Evolutionary conservation across 1,140 invertebrate species (phyloP), one percentile per base, ranked within the genome.

Genomic region (Drosophila ogumai): DNA sequence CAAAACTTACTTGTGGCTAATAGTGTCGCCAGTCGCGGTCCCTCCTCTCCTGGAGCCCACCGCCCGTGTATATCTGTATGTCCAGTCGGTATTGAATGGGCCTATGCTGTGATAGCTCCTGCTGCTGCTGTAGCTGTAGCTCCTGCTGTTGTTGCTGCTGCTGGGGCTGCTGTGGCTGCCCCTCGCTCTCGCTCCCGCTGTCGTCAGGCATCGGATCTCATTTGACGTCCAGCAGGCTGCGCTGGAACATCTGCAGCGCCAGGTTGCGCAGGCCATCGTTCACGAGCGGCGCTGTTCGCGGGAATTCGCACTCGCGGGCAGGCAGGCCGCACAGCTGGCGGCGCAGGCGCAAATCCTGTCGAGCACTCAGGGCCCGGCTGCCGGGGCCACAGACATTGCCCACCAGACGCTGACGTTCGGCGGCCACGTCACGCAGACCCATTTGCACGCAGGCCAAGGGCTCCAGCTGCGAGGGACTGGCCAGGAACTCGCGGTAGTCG

Each of bases 371-470:
- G 0, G 95, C 95, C 3, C 95, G 93, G 17, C 93, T 93, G 64
- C 93, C 93, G 1, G 92, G 93, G 13, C 94, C 94, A 31, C 92
- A 91, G 3, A 93, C 93, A 84, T 91, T 93, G 38, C 92, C 84
- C 64, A 94, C 93, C 15, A 94, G 64, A 19, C 91, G 91, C 56
- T 92, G 92, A 1, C 93, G 81, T 22, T 93, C 84, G 19, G 92
- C 91, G 32, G 84, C 77, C 0, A 82, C 91, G 32, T 93, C 93
- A n/a, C 93, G 79, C 22, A 93, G 71, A 1, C 92, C 91, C 36
- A 95, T 94, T 90, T 96, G 95, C 55, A 95, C 94, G 25, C 94
- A 94, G 68, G 95, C 95, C 28, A 95, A 87, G 6, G 95, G 94
- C 90, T 95, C 94, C 38, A 85, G 40, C 8, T 71, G 55, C 31